Conservation (phyloP, 2,113 vertebrate genomes). For the Poicephalus meyeri region DNA sequence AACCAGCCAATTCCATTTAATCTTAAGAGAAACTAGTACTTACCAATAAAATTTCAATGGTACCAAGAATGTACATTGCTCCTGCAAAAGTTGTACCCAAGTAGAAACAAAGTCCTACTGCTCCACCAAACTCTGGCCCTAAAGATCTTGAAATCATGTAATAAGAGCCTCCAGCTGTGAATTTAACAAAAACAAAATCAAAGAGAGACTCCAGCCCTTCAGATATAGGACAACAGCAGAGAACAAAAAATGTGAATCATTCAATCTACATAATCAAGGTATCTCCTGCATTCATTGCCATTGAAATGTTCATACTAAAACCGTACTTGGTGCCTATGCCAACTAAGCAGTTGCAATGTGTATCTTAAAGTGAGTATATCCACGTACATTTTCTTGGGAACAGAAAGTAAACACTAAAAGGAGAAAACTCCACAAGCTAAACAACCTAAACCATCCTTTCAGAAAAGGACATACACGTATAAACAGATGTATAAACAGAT, state of each 20-base stretch:
- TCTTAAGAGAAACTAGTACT: conserved; percentile 55
- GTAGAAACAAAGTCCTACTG: conserved; percentile 98
- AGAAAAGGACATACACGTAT: neutral
- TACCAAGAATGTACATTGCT: conserved; percentile 98
- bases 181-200: neutral
- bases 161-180: conserved; percentile 94
- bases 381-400: neutral
- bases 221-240: neutral
- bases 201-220: neutral
- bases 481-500: neutral
- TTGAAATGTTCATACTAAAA: neutral
- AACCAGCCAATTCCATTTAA: neutral
- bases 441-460: neutral
- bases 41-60: conserved; percentile 97
- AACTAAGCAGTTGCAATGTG: neutral
- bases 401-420: neutral
- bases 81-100: conserved; percentile 96
- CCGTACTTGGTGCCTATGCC: neutral
- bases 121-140: conserved; percentile 96
- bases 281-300: neutral
- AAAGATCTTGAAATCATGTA: conserved; percentile 98
- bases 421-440: neutral
- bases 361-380: neutral
- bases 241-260: neutral
- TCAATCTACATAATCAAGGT: neutral